Percentiles rank a stretch among this genome's conserved stretches.
These are phyloP conservation scores for Falco berigora DNA, from an alignment of 2,797 vertebrate species.

Conservation along the genomic window DNA sequence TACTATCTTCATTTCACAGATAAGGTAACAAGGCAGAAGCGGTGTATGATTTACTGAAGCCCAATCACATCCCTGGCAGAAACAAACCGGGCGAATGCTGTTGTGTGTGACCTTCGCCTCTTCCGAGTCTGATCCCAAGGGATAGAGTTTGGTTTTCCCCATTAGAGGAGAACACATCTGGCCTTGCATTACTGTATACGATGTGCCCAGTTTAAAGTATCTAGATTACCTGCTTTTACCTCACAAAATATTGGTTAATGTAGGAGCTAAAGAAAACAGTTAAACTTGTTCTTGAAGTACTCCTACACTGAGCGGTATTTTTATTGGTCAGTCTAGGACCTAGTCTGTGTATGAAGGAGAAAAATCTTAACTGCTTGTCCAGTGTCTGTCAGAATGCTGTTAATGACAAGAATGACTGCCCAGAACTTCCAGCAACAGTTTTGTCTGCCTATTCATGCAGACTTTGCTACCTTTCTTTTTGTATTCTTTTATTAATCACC, in stretches of 20 bases:
- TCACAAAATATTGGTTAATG: neutral
- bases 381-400: neutral
- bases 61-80: neutral
- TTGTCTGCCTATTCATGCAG: neutral
- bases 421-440: neutral
- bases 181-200: neutral
- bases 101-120: rapidly evolving
- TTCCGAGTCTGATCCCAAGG: neutral
- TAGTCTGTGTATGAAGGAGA: neutral
- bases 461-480: neutral
- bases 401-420: neutral
- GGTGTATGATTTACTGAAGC: neutral
- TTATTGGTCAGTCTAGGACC: neutral
- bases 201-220: neutral
- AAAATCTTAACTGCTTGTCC: neutral
- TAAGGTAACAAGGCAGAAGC: neutral
- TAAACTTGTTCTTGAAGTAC: neutral
- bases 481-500: neutral
- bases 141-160: neutral
- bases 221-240: neutral
- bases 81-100: neutral
- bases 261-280: neutral
- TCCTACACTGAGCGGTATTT: neutral
- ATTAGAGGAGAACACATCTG: neutral
- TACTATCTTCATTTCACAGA: neutral